phyloP scores from a whole-genome alignment of 2,888 invertebrate genomes.

The Holacanthella duospinosa region DNA sequence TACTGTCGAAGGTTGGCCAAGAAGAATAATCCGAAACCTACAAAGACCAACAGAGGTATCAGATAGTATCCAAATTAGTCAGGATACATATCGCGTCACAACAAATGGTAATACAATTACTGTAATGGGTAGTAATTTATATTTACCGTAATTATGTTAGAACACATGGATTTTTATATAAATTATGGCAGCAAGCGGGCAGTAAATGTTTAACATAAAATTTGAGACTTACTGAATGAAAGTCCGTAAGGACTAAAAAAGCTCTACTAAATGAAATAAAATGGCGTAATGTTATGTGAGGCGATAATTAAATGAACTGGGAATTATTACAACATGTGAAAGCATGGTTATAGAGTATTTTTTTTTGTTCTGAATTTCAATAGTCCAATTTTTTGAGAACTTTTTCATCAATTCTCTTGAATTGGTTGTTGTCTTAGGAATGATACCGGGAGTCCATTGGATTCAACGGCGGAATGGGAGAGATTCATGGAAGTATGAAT shows the following conservation, averaged over 20 bases:
- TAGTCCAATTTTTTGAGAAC: background rate
- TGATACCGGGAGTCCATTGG: background rate
- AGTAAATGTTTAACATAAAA: no score
- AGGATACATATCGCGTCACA: background rate
- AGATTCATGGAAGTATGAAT: background rate
- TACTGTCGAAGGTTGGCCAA: background rate
- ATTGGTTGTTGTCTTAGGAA: background rate
- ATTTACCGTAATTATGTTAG: no score
- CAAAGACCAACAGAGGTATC: background rate
- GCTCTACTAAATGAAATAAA: no score
- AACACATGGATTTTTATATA: no score
- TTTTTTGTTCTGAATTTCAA: no score
- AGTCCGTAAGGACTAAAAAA: no score
- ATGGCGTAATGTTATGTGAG: no score
- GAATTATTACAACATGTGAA: no score
- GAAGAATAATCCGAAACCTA: background rate
- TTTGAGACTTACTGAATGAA: no score
- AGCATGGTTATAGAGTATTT: background rate
- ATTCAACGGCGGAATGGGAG: background rate
- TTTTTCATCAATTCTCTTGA: background rate
- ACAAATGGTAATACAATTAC: background rate
- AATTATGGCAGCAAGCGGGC: no score
- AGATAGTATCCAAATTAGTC: background rate
- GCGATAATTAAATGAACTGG: no score
- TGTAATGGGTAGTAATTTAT: no score